These are phyloP conservation scores for Brachyistius frenatus DNA, from an alignment of 2,113 vertebrate species.

Conservation along the genomic window DNA sequence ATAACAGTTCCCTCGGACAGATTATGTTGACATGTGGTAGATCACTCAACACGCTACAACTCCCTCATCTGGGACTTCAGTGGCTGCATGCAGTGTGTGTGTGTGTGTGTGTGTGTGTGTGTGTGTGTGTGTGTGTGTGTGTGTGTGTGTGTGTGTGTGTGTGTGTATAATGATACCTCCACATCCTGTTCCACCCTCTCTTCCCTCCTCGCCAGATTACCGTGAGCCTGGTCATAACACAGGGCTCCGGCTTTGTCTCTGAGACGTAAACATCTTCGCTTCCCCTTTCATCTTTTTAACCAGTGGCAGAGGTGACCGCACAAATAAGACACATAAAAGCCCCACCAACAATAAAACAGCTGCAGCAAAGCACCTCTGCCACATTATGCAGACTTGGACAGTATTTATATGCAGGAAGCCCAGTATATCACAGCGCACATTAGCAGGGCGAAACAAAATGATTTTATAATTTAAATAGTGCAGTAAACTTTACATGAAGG, in stretches of 20 bases:
- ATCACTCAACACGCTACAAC: slow-evolving; percentile 39
- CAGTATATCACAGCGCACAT: slow-evolving; percentile 15
- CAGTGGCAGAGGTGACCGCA: slow-evolving; percentile 61
- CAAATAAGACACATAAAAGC: slow-evolving; percentile 62
- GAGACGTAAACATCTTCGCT: slow-evolving; percentile 72
- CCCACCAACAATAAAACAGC: slow-evolving; percentile 59
- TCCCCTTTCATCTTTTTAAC: slow-evolving; percentile 67
- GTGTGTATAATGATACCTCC: slow-evolving; percentile 47
- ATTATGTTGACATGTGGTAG: slow-evolving; percentile 30
- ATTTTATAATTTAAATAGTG: background rate
- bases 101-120: slow-evolving; percentile 3
- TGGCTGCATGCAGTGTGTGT: background rate
- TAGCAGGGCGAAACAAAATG: background rate
- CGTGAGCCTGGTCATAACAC: slow-evolving; percentile 72
- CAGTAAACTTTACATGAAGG: slow-evolving; percentile 25
- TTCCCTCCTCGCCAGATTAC: slow-evolving; percentile 27
- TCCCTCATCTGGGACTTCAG: slow-evolving; percentile 36
- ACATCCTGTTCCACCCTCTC: slow-evolving; percentile 65
- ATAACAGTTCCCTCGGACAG: slow-evolving; percentile 1
- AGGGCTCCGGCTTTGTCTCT: slow-evolving; percentile 62
- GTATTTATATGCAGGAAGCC: slow-evolving; percentile 10
- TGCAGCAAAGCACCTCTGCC: slow-evolving; percentile 25
- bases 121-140: background rate
- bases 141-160: background rate
- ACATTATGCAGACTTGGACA: slow-evolving; percentile 2